phyloP scores from a whole-genome alignment of 2,888 invertebrate species.

The Drosophila nr. perissopoda region DNA sequence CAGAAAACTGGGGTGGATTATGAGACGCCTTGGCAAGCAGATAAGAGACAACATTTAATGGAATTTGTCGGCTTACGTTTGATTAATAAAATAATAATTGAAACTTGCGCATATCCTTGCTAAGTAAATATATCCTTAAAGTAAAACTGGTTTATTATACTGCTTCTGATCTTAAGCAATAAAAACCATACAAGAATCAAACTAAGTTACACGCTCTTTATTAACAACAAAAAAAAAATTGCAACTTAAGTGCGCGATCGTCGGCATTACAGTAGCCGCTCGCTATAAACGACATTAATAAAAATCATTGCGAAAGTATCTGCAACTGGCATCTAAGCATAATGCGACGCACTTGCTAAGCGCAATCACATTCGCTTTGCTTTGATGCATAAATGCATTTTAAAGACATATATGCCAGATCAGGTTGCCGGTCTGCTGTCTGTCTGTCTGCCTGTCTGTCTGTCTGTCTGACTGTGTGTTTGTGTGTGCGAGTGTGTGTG shows the following conservation, averaged over 20 bases:
- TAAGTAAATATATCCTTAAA: not conserved
- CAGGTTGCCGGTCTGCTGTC: slow-evolving; percentile 7
- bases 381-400: slow-evolving; percentile 73
- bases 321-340: slow-evolving; percentile 58
- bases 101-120: not conserved
- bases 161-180: not conserved
- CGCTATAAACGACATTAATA: slow-evolving; percentile 81
- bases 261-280: slow-evolving; percentile 37
- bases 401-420: slow-evolving; percentile 51
- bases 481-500: not conserved
- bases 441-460: slow-evolving; percentile 3
- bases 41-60: slow-evolving; percentile 3
- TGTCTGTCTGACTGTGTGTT: slow-evolving; percentile 18
- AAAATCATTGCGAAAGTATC: slow-evolving; percentile 81
- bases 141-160: not conserved
- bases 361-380: slow-evolving; percentile 46
- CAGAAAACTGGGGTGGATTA: slow-evolving; percentile 35
- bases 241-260: not conserved
- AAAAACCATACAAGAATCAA: not conserved
- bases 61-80: not conserved
- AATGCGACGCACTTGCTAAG: slow-evolving; percentile 19
- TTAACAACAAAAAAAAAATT: not conserved
- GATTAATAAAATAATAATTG: not conserved
- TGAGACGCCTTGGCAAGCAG: not conserved
- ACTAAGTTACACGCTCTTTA: not conserved